These are phyloP conservation scores for Diglossa cyanea DNA, from an alignment of 2,797 vertebrate genomes.

Conservation along the genomic window DNA sequence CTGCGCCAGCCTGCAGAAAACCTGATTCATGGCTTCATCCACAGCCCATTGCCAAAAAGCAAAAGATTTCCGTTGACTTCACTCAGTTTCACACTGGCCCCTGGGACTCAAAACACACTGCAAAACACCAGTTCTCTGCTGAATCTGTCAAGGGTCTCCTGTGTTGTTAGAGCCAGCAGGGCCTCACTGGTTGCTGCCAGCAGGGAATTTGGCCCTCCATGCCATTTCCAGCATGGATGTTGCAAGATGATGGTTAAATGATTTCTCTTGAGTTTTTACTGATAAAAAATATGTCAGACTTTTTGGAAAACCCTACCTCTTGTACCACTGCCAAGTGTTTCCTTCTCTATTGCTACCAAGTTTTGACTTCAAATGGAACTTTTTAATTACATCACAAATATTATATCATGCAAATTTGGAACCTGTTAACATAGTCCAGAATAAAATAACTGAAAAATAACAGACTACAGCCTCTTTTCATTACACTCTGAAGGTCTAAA, in stretches of 20 bases:
- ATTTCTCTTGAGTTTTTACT: not conserved
- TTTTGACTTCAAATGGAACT: slow-evolving; percentile 66
- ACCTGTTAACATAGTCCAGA: slow-evolving; percentile 25
- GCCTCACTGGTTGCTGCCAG: not conserved
- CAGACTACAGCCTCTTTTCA: not conserved
- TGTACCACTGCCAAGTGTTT: slow-evolving; percentile 55
- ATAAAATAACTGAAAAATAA: slow-evolving; percentile 32
- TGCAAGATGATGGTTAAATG: not conserved
- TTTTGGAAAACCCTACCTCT: slow-evolving; percentile 46
- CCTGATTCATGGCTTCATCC: slow-evolving; percentile 41
- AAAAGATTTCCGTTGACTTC: slow-evolving; percentile 47
- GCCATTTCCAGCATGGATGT: not conserved
- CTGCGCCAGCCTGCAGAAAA: not conserved
- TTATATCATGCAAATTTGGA: slow-evolving; percentile 54
- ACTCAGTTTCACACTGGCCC: not conserved
- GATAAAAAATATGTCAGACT: slow-evolving; percentile 40
- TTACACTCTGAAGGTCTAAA: not conserved
- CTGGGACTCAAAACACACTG: not conserved
- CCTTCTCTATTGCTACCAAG: slow-evolving; percentile 65
- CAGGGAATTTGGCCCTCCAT: not conserved
- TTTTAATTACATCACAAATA: slow-evolving; percentile 61
- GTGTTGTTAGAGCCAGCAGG: not conserved
- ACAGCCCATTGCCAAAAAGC: slow-evolving; percentile 1
- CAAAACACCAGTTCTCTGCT: not conserved
- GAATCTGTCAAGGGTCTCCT: slow-evolving; percentile 9